Evolutionary conservation across 2,113 vertebrate species (phyloP), one percentile per base, ranked within the genome.

Genomic region (Rhegmatorhina hoffmannsi): DNA sequence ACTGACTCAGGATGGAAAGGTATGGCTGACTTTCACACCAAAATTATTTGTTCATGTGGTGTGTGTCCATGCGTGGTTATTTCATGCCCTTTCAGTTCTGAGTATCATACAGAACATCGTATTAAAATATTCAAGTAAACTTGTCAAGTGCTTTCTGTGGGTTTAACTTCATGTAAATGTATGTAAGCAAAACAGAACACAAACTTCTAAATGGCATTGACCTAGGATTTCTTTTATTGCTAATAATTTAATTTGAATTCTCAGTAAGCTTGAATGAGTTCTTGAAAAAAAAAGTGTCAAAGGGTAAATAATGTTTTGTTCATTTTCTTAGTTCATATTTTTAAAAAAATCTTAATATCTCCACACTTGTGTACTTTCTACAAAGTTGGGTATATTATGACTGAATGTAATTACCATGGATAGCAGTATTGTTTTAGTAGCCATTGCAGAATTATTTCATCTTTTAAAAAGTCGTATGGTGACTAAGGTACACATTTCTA

Each of bases 1-100:
- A 11, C 38, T 97, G 53, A 79, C 93, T 81, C 91, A 93, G 90
- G 98, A 98, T 96, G 97, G 97, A 96, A 98, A 98, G 98, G 98
- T 98, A 98, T 88, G 97, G 81, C 66, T 56, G 34, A 63, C 38
- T 74, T 70, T 40, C 40, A 68, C 10, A 81, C 21, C 25, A 43
- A 55, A 81, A 18, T 59, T 12, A 69, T 36, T 87, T 91, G 33
- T 84, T 92, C 11, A 16, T 52, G n/a, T 58, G 13, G 19, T 73
- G 3, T 68, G 23, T 78, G 43, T 84, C 44, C 16, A 10, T 36
- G 5, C 80, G 59, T 69, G 44, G 17, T 36, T 77, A 43, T 87
- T 70, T 60, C 52, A 26, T 87, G 29, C 25, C 25, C 29, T 60
- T 2, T 49, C 47, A n/a, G 34, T 85, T 92, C 23, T 49, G 15